Base-by-base conservation (phyloP, 2,888 invertebrate genomes). In the Protophormia terraenovae region DNA sequence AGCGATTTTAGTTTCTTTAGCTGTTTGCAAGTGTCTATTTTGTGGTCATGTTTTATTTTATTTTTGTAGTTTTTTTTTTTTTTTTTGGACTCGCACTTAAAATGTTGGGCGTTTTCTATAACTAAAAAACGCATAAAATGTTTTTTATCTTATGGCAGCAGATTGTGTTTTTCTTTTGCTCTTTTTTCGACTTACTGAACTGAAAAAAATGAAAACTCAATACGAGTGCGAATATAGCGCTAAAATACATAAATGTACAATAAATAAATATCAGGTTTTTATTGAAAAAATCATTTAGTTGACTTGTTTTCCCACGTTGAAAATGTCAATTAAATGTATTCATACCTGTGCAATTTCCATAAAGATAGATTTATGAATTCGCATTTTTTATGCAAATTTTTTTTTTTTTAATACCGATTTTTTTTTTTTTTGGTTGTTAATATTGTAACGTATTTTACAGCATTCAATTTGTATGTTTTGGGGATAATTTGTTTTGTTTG, bases 221-320 rank as follows among this genome's bases (percentile, higher is more conserved):
- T 64, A 8, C 14, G 62, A 79, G 71, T 82, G 69, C 69, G 69
- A 69, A 45, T 60, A 45, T 60, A 60, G 45, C 53, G 64, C 53
- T 29, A 38, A 64, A 24, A 55, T n/a, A 60, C 60, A 53, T 53
- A 53, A 69, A 55, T 22, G 41, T 67, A 45, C 45, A 71, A 64
- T 16, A 66, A 41, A 72, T 60, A 53, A 22, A 62, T 67, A 71
- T 81, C 84, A 62, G 80, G 84, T 84, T 84, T 83, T 60, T 32
- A 45, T 53, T 75, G 27, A 73, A 53, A 79, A 71, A 80, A 84
- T 75, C 72, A 81, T 78, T 84, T 64, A 67, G 55, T 77, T 84
- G 81, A 81, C 81, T 81, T 73, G 84, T 84, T 81, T 84, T 84
- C 84, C 84, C 84, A 84, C 84, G 84, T 81, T 69, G 81, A 69